Percentiles rank a stretch among this genome's conserved stretches.
phyloP scores from a whole-genome alignment of 2,113 vertebrate genomes.

The Coregonus clupeaformis region DNA sequence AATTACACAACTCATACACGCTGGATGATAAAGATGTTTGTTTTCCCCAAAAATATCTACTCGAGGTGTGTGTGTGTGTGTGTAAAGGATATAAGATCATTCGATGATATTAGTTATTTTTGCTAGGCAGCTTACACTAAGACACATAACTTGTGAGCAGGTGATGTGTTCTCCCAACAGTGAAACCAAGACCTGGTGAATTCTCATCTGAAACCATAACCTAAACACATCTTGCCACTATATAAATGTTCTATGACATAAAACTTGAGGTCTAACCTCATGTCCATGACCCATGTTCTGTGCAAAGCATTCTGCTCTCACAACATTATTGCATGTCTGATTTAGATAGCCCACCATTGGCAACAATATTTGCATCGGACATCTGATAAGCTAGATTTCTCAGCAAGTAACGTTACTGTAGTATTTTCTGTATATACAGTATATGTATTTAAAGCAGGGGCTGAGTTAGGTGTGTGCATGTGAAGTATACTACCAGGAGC shows the following conservation, averaged over 20 bases:
- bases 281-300: not conserved
- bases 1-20: slow-evolving; percentile 79
- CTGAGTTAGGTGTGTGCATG: slow-evolving; percentile 20
- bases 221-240: slow-evolving; percentile 59
- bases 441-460: slow-evolving; percentile 25
- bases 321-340: slow-evolving; percentile 33
- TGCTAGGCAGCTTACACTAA: slow-evolving; percentile 72
- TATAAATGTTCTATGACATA: slow-evolving; percentile 1
- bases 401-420: slow-evolving; percentile 7
- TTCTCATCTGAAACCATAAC: slow-evolving; percentile 50
- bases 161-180: slow-evolving; percentile 58
- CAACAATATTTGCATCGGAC: slow-evolving; percentile 26
- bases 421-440: slow-evolving; percentile 20
- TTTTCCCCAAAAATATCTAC: slow-evolving; percentile 56
- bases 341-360: slow-evolving; percentile 45
- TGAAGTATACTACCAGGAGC: slow-evolving; percentile 10
- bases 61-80: slow-evolving; percentile 29
- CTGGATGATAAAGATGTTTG: slow-evolving; percentile 64
- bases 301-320: not conserved
- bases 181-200: slow-evolving; percentile 54
- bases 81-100: slow-evolving; percentile 31
- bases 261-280: not conserved
- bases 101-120: slow-evolving; percentile 62
- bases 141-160: slow-evolving; percentile 71
- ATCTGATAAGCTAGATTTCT: slow-evolving; percentile 28